phyloP scores from a whole-genome alignment of 2,797 vertebrate genomes.

The Platyrinchus mystaceus region DNA sequence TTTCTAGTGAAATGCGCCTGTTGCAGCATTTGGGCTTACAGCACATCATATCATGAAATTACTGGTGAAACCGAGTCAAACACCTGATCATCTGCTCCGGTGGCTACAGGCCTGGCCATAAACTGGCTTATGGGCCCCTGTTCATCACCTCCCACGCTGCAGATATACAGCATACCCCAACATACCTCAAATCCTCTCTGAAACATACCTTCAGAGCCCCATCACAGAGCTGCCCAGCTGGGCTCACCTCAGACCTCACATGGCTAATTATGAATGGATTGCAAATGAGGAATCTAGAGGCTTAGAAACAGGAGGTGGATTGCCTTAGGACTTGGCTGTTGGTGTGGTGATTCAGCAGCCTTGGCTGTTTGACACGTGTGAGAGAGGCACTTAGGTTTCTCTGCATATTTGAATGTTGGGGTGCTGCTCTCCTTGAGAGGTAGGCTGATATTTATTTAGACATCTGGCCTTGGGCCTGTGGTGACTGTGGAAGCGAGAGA shows the following conservation, averaged over 20 bases:
- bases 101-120: neutral
- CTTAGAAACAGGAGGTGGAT: neutral
- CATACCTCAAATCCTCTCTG: neutral
- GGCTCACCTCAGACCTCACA: neutral
- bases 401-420: neutral
- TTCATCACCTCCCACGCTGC: neutral
- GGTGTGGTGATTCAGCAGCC: neutral
- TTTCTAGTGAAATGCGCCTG: neutral
- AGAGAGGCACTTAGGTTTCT: neutral
- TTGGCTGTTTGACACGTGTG: neutral
- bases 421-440: neutral
- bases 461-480: neutral
- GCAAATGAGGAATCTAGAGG: neutral
- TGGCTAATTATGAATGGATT: neutral
- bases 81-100: neutral
- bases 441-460: neutral
- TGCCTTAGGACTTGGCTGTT: neutral
- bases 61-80: neutral
- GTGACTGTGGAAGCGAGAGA: neutral
- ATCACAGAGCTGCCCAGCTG: neutral
- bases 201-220: neutral
- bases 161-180: neutral
- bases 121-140: neutral
- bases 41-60: neutral
- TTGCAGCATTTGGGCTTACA: neutral